phyloP scores from a whole-genome alignment of 2,888 invertebrate species.

The Zygothrica quintamaculata region DNA sequence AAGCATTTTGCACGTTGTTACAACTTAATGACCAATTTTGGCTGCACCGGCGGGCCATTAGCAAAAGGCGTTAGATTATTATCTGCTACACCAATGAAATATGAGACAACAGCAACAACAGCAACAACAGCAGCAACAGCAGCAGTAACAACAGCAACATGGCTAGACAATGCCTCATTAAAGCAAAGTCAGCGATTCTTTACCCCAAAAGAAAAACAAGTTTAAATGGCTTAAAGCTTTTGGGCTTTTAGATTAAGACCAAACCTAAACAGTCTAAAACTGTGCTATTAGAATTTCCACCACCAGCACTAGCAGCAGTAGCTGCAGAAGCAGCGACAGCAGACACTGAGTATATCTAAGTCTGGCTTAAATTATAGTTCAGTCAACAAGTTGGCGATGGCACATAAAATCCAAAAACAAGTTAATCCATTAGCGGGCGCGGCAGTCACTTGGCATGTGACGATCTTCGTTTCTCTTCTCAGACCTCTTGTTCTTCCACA shows the following conservation, averaged over 20 bases:
- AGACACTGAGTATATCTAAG: not conserved
- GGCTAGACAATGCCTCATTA: conserved; percentile 74
- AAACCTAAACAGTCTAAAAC: conserved; percentile 40
- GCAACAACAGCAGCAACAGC: not conserved
- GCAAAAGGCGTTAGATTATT: conserved; percentile 70
- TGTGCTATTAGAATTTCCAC: conserved; percentile 48
- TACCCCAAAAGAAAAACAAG: too few relatives aligned
- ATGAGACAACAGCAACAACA: conserved; percentile 50
- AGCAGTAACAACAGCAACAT: conserved; percentile 18
- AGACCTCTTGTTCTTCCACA: conserved; percentile 6
- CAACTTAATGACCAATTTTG: conserved; percentile 47
- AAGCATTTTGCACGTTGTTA: conserved; percentile 44
- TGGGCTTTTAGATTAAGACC: conserved; percentile 21
- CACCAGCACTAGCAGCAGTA: conserved; percentile 4
- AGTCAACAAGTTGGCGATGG: conserved; percentile 17
- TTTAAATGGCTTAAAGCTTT: conserved; percentile 39
- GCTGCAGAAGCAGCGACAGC: too few relatives aligned
- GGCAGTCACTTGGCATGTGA: conserved; percentile 19
- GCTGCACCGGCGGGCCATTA: conserved; percentile 46
- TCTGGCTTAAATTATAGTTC: conserved; percentile 60
- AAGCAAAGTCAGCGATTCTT: conserved; percentile 21
- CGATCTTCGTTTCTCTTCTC: conserved; percentile 1
- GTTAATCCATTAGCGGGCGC: conserved; percentile 77
- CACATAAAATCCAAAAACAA: conserved; percentile 72
- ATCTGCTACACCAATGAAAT: conserved; percentile 63